Base-by-base conservation (phyloP, 1,140 invertebrate genomes). In the Sarcophaga bullata region DNA sequence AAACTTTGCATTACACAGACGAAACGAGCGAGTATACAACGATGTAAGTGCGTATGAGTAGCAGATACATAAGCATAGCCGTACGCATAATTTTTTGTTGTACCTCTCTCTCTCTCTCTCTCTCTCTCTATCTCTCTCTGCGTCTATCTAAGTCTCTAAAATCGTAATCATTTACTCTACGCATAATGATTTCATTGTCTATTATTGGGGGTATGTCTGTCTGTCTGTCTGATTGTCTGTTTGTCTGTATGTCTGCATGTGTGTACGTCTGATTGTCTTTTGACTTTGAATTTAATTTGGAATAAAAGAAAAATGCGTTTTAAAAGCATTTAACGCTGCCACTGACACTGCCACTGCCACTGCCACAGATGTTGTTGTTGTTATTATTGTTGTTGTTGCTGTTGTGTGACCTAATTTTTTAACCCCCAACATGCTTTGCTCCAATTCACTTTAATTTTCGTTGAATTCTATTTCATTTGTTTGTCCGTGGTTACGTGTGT, bases 371-470 rank as follows among this genome's bases (percentile, higher is more conserved):
- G 54, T 58, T 58, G 11, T 58, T 58, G 52, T 58, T 15, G 52
- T 15, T 15, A 58, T 15, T 68, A 19, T 25, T 68, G 15, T 68
- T 78, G 80, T 17, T 82, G 80, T n/a, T 83, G 82, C 46, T n/a
- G 46, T 48, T 73, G 19, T 8, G 75, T 84, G 83, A 84, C 83
- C 83, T 80, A 84, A 84, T 84, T 84, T 84, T 82, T 82, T 72
- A 80, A 80, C 73, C 83, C 83, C 62, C 81, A 73, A 46, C 82
- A 75, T 54, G 83, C 81, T 73, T 80, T 84, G 83, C 83, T 84
- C 83, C 68, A 84, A 82, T 84, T 84, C 83, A 84, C 76, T 81
- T 83, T 80, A 80, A 52, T 80, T 76, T 80, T 11, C 9, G 17
- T 68, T 68, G 62, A n/a, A 58, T 46, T 37, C 25, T 2, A 37